phyloP scores from a whole-genome alignment of 2,113 vertebrate genomes.

The Dipodomys ordii region DNA sequence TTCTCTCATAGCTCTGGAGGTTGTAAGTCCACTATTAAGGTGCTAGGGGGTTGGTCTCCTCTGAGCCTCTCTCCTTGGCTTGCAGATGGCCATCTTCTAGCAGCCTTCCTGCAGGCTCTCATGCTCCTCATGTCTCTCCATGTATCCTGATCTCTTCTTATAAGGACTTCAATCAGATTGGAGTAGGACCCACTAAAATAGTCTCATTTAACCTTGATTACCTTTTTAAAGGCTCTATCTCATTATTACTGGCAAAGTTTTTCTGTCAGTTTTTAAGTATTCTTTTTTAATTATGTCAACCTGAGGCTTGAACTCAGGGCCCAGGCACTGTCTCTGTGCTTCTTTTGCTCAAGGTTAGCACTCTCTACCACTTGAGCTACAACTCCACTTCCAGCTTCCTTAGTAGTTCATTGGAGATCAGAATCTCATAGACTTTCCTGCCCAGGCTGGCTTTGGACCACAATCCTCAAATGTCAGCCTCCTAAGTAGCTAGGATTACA shows the following conservation, averaged over 20 bases:
- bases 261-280: background rate
- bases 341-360: no score
- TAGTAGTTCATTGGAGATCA: no score
- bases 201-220: background rate
- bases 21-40: background rate
- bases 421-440: no score
- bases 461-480: no score
- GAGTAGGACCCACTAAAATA: background rate
- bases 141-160: background rate
- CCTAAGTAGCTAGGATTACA: no score
- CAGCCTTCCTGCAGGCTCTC: background rate
- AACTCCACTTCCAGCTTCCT: no score
- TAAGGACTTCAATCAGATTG: background rate
- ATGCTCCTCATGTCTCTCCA: background rate
- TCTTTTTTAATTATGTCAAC: no score
- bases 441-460: no score
- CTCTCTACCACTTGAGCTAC: no score
- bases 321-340: no score
- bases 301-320: no score
- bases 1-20: background rate
- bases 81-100: background rate
- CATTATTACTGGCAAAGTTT: background rate
- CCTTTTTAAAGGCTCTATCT: background rate
- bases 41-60: background rate
- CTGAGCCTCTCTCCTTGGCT: background rate